Percentiles rank a stretch among this genome's conserved stretches.
phyloP scores from a whole-genome alignment of 2,113 vertebrate species.

The Pachypanchax playfairii region DNA sequence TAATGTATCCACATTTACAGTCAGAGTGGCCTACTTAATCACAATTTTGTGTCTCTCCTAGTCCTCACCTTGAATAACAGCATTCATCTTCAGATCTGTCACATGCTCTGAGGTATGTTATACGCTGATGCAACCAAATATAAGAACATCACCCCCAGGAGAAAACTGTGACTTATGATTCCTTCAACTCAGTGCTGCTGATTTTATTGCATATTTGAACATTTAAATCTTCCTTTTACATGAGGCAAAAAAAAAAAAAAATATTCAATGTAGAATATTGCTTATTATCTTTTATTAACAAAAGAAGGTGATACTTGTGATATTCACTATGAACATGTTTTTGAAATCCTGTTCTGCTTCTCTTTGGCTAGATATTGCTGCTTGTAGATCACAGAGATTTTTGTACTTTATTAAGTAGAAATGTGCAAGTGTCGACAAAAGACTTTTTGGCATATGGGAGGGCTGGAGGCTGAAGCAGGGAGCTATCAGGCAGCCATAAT shows the following conservation, averaged over 20 bases:
- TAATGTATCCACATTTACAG: too few species aligned
- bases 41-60: background rate
- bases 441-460: background rate
- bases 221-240: background rate
- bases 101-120: background rate
- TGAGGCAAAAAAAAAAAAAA: slow-evolving; percentile 9
- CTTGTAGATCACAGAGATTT: background rate
- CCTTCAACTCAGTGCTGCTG: background rate
- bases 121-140: background rate
- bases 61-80: background rate
- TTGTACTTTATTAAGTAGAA: background rate
- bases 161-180: background rate
- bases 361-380: background rate
- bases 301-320: background rate
- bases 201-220: background rate
- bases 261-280: background rate
- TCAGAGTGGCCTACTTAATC: background rate
- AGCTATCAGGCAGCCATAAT: background rate
- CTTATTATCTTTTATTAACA: background rate
- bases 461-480: background rate
- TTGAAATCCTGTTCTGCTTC: background rate
- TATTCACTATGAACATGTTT: background rate
- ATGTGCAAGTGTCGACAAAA: background rate
- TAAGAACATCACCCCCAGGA: background rate
- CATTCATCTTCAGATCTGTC: background rate